Percentiles rank a stretch among this genome's conserved stretches.
These are phyloP conservation scores for Urocolius indicus DNA, from an alignment of 2,113 vertebrate genomes.

Conservation along the genomic window DNA sequence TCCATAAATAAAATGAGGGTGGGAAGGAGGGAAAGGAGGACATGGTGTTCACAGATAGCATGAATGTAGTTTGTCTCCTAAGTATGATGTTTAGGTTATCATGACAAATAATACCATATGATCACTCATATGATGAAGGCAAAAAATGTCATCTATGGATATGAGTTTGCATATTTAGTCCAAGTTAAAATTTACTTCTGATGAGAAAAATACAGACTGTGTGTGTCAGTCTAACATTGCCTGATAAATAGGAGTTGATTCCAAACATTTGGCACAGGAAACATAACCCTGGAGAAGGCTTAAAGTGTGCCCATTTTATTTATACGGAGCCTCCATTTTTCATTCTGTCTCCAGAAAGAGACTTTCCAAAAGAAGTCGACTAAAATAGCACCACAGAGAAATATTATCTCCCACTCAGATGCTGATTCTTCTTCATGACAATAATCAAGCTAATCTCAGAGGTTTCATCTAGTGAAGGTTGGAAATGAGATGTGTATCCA, in stretches of 20 bases:
- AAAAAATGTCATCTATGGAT: not conserved
- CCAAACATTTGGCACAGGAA: not conserved
- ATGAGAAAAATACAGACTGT: not conserved
- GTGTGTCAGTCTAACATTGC: not conserved
- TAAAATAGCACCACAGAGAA: slow-evolving; percentile 4
- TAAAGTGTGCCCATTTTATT: not conserved
- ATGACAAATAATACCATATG: not conserved
- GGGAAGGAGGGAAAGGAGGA: not conserved
- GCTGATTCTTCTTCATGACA: not conserved
- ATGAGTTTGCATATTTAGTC: not conserved
- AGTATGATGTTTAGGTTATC: not conserved
- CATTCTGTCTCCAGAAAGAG: not conserved
- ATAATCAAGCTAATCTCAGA: slow-evolving; percentile 41
- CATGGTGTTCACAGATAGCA: not conserved
- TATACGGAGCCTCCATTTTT: not conserved
- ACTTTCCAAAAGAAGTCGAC: not conserved
- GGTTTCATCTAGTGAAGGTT: not conserved
- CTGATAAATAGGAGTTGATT: not conserved
- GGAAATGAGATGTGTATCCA: slow-evolving; percentile 30
- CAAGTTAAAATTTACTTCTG: not conserved
- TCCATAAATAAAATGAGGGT: not conserved
- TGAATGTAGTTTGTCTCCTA: not conserved
- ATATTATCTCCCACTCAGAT: not conserved
- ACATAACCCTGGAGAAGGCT: not conserved
- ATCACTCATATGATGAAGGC: not conserved